Evolutionary conservation across 2,888 invertebrate genomes (phyloP), one percentile per base, ranked within the genome.

Genomic region (Hypomecis punctinalis): DNA sequence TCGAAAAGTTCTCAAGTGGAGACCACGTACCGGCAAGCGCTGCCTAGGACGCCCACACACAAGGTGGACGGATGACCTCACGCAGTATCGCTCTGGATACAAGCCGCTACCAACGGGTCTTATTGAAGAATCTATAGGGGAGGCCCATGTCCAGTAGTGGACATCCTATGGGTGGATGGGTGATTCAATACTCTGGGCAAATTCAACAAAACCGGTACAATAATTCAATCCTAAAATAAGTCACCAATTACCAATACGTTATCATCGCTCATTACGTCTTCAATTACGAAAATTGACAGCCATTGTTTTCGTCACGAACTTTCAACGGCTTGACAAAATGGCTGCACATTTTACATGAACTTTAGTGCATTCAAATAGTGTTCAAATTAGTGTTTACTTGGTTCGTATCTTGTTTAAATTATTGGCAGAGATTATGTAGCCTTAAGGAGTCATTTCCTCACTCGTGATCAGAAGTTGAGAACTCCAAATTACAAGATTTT

Each of bases 331-430:
- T 45, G 46, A 49, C 61, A 62, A 67, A 58, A 62, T 63, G 58
- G 23, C 51, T 56, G 10, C 36, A 5, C n/a, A 59, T 47, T 51
- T 39, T 48, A 62, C 47, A 6, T 36, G 33, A 43, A 33, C 61
- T 57, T 57, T 68, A 68, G 45, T 9, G 0, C 23, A 2, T 51
- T 7, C 36, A 40, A 11, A 55, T 63, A 68, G 59, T 43, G 46
- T 33, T 48, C 43, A 61, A 37, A 61, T 45, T 67, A n/a, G 59
- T 8, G 45, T 61, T 71, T 74, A 59, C 65, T 73, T 61, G 62
- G 73, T 55, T 39, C 47, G 57, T 40, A 67, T 78, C 86, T 86
- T 82, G 84, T 86, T 87, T 83, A 77, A 79, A 82, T 85, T 85
- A 87, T 86, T 86, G 79, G 79, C 76, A 80, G 81, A 77, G 77